Percentiles rank a stretch among this genome's conserved stretches.
These are phyloP conservation scores for Catharus bicknelli DNA, from an alignment of 2,113 vertebrate genomes.

Conservation along the genomic window DNA sequence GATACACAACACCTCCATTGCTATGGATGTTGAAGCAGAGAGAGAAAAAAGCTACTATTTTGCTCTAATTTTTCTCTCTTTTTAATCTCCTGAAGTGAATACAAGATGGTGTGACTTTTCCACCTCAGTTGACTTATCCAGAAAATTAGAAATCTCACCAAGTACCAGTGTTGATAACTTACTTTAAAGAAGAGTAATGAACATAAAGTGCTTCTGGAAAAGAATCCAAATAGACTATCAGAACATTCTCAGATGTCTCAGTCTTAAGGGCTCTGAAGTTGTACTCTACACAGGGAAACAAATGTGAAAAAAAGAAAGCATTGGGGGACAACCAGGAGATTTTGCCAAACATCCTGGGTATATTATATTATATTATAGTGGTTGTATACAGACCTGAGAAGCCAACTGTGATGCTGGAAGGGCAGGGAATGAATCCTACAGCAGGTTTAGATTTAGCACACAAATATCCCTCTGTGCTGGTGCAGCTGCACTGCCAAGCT, in stretches of 20 bases:
- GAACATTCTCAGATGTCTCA: not conserved
- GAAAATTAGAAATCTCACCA: not conserved
- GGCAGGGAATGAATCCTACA: not conserved
- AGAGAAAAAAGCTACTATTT: not conserved
- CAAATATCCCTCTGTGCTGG: not conserved
- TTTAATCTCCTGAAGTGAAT: not conserved
- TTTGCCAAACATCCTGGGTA: not conserved
- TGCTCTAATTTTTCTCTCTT: not conserved
- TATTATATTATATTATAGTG: not conserved
- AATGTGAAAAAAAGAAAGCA: not conserved
- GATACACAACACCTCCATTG: accelerated
- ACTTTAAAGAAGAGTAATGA: not conserved
- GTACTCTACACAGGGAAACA: not conserved
- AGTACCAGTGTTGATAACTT: not conserved
- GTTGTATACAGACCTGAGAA: not conserved
- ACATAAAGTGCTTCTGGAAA: not conserved
- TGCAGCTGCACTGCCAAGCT: not conserved
- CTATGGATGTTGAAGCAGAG: not conserved
- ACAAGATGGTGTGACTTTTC: not conserved
- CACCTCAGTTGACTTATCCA: not conserved
- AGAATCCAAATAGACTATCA: not conserved
- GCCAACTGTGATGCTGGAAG: not conserved
- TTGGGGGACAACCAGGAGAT: not conserved
- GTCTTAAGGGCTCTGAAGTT: not conserved
- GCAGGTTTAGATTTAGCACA: not conserved